Conservation (phyloP, 2,797 vertebrate species). For the Cirrhinus molitorella region DNA sequence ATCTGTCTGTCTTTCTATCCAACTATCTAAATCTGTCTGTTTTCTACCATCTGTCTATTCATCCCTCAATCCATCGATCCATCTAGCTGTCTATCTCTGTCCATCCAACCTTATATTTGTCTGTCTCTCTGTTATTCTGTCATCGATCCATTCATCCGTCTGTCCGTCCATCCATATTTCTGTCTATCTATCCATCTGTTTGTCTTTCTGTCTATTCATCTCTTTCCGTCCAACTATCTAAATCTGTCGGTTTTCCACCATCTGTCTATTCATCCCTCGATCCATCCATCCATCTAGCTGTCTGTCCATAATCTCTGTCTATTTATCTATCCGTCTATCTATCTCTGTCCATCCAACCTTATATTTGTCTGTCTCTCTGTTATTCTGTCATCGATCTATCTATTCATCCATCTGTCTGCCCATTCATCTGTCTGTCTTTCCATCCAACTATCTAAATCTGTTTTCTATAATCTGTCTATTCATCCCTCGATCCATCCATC, state of each 20-base stretch:
- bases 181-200: neutral
- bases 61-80: rapidly evolving
- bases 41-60: neutral
- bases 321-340: neutral
- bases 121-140: rapidly evolving
- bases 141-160: neutral
- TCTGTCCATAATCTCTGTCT: rapidly evolving
- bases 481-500: neutral
- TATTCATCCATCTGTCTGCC: neutral
- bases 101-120: rapidly evolving
- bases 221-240: too few species aligned
- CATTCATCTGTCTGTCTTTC: neutral
- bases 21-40: too few species aligned
- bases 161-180: rapidly evolving
- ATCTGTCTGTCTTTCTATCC: rapidly evolving
- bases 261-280: rapidly evolving
- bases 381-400: neutral
- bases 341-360: neutral
- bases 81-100: neutral
- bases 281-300: neutral
- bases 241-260: too few species aligned
- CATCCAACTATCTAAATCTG: neutral
- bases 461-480: rapidly evolving
- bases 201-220: neutral
- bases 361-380: neutral